Percentiles rank a stretch among this genome's conserved stretches.
phyloP scores from a whole-genome alignment of 2,888 invertebrate species.

The Zelleria hepariella region DNA sequence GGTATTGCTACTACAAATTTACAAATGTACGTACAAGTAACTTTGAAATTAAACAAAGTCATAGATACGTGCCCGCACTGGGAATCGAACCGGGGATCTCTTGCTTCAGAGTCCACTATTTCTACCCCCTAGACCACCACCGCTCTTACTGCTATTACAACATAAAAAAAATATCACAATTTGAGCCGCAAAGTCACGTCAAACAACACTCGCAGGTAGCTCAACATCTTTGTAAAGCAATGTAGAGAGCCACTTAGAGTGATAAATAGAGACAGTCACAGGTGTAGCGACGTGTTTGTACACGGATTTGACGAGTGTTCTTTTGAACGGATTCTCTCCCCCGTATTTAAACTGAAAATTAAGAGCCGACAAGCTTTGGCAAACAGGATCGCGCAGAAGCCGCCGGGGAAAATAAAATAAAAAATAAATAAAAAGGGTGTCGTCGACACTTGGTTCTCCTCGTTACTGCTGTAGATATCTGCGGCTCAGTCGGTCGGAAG shows the following conservation, averaged over 20 bases:
- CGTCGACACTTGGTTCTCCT: slow-evolving; percentile 37
- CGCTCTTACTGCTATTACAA: too few relatives aligned
- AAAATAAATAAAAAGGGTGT: slow-evolving; percentile 47
- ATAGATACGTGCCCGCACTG: too few relatives aligned
- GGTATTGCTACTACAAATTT: too few relatives aligned
- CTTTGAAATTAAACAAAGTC: too few relatives aligned
- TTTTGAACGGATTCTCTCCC: slow-evolving; percentile 55
- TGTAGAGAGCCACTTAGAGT: not conserved
- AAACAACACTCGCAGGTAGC: not conserved
- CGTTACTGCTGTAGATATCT: slow-evolving; percentile 46
- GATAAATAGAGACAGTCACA: slow-evolving; percentile 20
- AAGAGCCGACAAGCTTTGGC: slow-evolving; percentile 47
- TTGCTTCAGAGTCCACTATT: too few relatives aligned
- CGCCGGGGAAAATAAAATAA: slow-evolving; percentile 37
- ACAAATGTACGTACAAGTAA: too few relatives aligned
- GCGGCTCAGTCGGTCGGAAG: slow-evolving; percentile 23
- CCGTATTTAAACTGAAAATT: slow-evolving; percentile 66
- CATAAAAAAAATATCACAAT: too few relatives aligned
- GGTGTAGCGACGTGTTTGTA: slow-evolving; percentile 37
- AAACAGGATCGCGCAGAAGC: slow-evolving; percentile 55
- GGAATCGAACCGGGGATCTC: too few relatives aligned
- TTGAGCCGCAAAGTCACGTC: not conserved
- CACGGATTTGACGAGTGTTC: slow-evolving; percentile 51
- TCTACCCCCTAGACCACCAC: too few relatives aligned
- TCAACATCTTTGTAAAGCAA: not conserved